These are phyloP conservation scores for Nyctereutes procyonoides DNA, from an alignment of 2,113 vertebrate genomes.

Conservation along the genomic window DNA sequence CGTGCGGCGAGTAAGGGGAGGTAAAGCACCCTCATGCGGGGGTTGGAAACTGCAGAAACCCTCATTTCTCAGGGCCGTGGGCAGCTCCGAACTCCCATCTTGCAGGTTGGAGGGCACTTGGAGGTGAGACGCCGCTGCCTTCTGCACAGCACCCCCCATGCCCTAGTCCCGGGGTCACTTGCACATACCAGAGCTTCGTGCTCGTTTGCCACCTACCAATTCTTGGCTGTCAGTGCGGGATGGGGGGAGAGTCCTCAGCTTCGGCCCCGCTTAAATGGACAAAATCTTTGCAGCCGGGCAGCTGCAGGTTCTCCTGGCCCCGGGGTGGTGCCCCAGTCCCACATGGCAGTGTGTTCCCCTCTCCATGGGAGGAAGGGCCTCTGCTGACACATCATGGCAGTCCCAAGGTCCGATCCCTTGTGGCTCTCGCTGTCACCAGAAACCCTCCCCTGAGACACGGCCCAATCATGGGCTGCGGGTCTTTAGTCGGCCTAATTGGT, in stretches of 20 bases:
- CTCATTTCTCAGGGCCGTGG: accelerated
- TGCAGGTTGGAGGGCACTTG: neutral
- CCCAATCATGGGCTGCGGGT: neutral
- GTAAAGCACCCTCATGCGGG: neutral
- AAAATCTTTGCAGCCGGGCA: neutral
- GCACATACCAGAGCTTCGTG: neutral
- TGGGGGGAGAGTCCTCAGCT: neutral
- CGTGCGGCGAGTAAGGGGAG: neutral
- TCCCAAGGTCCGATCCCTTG: conserved; percentile 36
- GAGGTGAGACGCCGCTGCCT: too few relatives aligned
- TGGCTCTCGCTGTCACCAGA: conserved; percentile 14
- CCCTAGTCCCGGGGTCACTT: neutral
- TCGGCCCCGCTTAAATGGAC: neutral
- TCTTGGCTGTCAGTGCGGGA: neutral
- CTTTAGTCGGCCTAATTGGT: conserved; percentile 52
- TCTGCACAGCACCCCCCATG: neutral
- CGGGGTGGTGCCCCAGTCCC: accelerated
- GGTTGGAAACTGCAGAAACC: neutral
- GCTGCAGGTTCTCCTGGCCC: neutral
- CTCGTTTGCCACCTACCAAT: neutral
- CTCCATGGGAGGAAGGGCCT: neutral
- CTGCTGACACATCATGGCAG: neutral
- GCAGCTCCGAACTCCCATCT: neutral
- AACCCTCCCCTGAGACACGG: conserved; percentile 46
- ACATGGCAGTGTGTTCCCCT: neutral